A percentile compares a stretch with the other conserved stretches of the same genome.
Evolutionary conservation across 2,113 vertebrate species (phyloP).

Genomic region (Perccottus glenii): DNA sequence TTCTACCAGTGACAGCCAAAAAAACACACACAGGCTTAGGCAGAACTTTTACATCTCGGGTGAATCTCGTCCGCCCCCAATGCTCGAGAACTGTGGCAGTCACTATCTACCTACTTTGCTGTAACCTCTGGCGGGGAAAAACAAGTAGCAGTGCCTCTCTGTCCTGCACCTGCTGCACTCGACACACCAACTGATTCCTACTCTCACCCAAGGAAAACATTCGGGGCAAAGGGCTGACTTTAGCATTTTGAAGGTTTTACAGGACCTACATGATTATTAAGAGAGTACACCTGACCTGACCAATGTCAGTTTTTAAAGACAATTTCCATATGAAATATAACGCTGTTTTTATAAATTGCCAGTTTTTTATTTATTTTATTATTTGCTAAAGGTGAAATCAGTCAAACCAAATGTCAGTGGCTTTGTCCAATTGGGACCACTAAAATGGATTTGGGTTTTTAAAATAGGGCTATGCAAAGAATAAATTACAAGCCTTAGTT

Average conservation of each 20-base stretch:
- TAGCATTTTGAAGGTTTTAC: slow-evolving; percentile 8
- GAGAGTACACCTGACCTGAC: background rate
- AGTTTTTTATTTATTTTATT: too few species aligned
- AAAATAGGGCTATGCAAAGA: too few species aligned
- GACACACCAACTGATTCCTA: slow-evolving; percentile 5
- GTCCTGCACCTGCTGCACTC: slow-evolving; percentile 3
- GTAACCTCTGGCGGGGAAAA: slow-evolving; percentile 2
- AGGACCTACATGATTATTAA: slow-evolving; percentile 13
- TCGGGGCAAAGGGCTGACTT: slow-evolving; percentile 7
- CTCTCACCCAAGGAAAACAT: slow-evolving; percentile 7
- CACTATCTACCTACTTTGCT: background rate
- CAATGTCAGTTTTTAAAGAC: too few species aligned
- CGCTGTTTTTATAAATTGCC: too few species aligned
- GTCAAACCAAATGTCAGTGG: too few species aligned
- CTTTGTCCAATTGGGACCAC: too few species aligned
- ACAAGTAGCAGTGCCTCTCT: background rate
- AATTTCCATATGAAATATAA: too few species aligned
- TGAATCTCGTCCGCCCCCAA: background rate
- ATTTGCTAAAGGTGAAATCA: too few species aligned
- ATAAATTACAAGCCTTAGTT: too few species aligned
- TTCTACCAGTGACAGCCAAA: slow-evolving; percentile 14
- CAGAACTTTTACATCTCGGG: slow-evolving; percentile 13
- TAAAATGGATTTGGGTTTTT: too few species aligned
- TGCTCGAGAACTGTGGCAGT: background rate
- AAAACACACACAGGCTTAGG: background rate